Evolutionary conservation across 2,797 vertebrate species (phyloP), one percentile per base, ranked within the genome.

Genomic region (Muraenolepis orangiensis): DNA sequence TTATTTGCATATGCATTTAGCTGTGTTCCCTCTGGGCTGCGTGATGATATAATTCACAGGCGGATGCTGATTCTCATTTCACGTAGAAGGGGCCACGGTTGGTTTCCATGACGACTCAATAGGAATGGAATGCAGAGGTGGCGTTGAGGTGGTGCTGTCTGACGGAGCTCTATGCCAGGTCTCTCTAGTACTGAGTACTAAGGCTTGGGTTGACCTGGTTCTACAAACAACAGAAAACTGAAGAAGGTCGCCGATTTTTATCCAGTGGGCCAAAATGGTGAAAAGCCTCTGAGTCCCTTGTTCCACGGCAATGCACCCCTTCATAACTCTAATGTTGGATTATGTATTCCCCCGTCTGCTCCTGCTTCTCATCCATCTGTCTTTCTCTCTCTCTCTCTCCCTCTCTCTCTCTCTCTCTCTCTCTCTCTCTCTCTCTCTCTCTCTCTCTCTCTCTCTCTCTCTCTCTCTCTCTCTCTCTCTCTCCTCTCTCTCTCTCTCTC

Each of bases 331-430:
- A 16, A 51, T 20, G 46, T 51, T 18, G 46, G 46, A 16, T 51
- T 18, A 51, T 6, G 46, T 51, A 51, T 51, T 51, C 46, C 46
- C 46, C 18, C 18, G 16, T 20, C 18, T n/a, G n/a, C n/a, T 18
- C 18, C 46, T 20, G 46, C 20, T 51, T 51, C 46, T 20, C 16
- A 51, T 51, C 46, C 46, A 51, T 81, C 69, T 78, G 84, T 85
- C 78, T 74, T 73, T 86, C 79, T 75, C 61, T 76, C 74, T 81
- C 72, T 66, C 81, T 74, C 70, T 36, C 42, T 31, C 69, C 78
- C 74, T 81, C 72, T 66, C 81, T 74, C 70, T n/a, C n/a, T n/a
- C n/a, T n/a, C n/a, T n/a, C n/a, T n/a, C n/a, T n/a, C n/a, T n/a
- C n/a, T n/a, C n/a, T n/a, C n/a, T n/a, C n/a, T n/a, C n/a, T n/a